A percentile compares a stretch with the other conserved stretches of the same genome.
Evolutionary conservation across 2,113 vertebrate genomes (phyloP).

Genomic region (Oreochromis aureus): DNA sequence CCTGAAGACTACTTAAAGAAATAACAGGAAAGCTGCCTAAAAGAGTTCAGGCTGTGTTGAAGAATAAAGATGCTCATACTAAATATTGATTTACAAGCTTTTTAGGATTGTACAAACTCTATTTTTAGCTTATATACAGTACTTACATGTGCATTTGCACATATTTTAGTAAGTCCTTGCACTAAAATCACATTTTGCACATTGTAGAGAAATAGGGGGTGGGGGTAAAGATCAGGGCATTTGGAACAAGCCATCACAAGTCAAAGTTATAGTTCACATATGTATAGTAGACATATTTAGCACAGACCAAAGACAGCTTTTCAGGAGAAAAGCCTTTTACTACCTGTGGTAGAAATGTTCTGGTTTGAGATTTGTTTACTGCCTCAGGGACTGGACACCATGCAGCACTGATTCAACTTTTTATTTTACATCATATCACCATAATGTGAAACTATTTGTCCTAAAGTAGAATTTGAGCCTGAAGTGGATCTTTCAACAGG

Average conservation of each 20-base stretch:
- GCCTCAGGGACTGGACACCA: not conserved
- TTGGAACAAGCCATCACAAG: not conserved
- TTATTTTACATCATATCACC: not conserved
- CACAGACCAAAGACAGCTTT: not conserved
- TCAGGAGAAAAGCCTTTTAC: not conserved
- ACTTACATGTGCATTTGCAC: not conserved
- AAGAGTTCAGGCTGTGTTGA: not conserved
- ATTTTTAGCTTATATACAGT: not conserved
- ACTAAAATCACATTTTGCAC: not conserved
- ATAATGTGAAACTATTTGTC: not conserved
- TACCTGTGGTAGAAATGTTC: not conserved
- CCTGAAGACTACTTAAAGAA: not conserved
- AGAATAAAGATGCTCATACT: not conserved
- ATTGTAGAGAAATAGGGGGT: not conserved
- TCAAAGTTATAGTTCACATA: not conserved
- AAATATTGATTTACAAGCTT: not conserved
- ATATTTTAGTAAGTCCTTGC: not conserved
- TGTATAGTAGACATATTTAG: not conserved
- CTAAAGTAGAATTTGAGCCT: not conserved
- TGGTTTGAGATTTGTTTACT: not conserved
- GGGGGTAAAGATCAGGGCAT: not conserved
- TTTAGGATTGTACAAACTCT: not conserved
- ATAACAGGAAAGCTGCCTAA: not conserved
- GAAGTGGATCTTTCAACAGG: not conserved
- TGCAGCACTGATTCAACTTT: not conserved